phyloP scores from a whole-genome alignment of 2,113 vertebrate genomes.

The Calyptommatus sinebrachiatus region DNA sequence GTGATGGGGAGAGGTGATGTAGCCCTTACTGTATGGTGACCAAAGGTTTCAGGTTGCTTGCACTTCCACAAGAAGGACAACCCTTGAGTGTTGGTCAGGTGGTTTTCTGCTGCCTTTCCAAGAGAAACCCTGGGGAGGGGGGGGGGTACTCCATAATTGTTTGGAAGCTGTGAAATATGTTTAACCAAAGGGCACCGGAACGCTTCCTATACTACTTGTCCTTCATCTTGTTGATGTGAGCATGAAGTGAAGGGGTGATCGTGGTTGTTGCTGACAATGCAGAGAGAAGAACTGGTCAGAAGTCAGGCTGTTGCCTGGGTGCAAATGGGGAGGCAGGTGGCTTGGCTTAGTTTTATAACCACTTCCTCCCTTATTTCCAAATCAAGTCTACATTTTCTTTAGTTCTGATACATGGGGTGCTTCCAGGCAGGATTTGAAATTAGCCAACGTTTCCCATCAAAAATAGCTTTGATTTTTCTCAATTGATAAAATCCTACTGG shows the following conservation, averaged over 20 bases:
- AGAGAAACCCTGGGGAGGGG: not conserved
- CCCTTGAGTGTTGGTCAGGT: not conserved
- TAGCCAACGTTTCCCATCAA: no score
- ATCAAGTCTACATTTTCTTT: no score
- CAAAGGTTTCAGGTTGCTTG: not conserved
- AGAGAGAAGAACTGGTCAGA: not conserved
- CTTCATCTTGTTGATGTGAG: not conserved
- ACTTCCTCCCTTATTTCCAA: no score
- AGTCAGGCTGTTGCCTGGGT: not conserved
- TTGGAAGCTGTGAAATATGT: not conserved
- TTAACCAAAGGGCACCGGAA: not conserved
- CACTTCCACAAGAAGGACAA: not conserved
- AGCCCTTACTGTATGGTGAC: slow-evolving; percentile 4
- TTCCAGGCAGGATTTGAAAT: no score
- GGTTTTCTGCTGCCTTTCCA: not conserved
- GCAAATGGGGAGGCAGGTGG: not conserved
- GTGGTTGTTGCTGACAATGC: not conserved
- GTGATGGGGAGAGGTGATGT: not conserved
- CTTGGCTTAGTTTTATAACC: not conserved
- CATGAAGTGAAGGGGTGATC: not conserved
- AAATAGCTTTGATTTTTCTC: no score
- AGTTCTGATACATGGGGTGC: no score
- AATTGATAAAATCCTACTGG: no score
- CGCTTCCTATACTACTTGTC: not conserved
- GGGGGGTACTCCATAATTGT: not conserved